A percentile compares a stretch with the other conserved stretches of the same genome.
phyloP scores from a whole-genome alignment of 2,888 invertebrate species.

The Mactromeris polynyma region DNA sequence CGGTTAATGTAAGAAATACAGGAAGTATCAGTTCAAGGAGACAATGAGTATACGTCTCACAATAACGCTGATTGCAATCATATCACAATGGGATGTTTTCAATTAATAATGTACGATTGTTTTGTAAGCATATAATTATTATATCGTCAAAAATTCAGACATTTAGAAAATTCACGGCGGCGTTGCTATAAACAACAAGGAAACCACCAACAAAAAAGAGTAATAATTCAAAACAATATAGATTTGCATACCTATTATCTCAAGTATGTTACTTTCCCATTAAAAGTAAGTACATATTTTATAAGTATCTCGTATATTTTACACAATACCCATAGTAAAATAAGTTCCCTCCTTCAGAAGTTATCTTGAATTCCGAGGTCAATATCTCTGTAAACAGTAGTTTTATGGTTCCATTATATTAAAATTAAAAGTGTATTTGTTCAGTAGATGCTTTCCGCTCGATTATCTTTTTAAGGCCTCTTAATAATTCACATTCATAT shows the following conservation, averaged over 20 bases:
- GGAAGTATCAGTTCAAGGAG: too few relatives aligned
- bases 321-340: not conserved
- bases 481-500: constrained; percentile 43
- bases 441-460: constrained; percentile 45
- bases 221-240: not conserved
- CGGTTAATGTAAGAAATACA: too few relatives aligned
- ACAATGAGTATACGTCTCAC: too few relatives aligned
- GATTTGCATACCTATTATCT: constrained; percentile 28
- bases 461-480: constrained; percentile 58
- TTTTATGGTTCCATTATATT: constrained; percentile 53
- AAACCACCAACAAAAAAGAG: not conserved
- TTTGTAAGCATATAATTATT: too few relatives aligned
- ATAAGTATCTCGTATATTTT: constrained; percentile 29
- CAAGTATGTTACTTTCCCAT: not conserved
- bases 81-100: too few relatives aligned
- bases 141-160: not conserved
- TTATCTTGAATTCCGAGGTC: constrained; percentile 42
- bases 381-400: constrained; percentile 62
- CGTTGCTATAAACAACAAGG: not conserved
- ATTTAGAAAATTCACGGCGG: not conserved
- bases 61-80: too few relatives aligned
- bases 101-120: too few relatives aligned
- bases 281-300: constrained; percentile 10
- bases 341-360: constrained; percentile 59
- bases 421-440: constrained; percentile 63